Evolutionary conservation across 2,113 vertebrate species (phyloP), one percentile per base, ranked within the genome.

Genomic region (Paedocypris sp.): DNA sequence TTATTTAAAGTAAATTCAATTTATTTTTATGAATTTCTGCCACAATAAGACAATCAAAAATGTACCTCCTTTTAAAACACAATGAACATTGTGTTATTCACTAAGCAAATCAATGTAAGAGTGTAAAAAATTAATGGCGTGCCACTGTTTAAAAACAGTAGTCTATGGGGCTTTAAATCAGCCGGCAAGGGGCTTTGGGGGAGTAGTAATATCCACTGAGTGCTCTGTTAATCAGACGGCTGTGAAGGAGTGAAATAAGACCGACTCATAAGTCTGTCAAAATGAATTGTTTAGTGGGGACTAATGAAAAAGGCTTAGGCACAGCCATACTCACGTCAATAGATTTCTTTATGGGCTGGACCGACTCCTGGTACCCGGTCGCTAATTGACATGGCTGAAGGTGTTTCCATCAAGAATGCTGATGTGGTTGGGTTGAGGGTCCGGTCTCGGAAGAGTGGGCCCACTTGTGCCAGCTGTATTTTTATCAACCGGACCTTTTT

Each of bases 71-170:
- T 35, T 16, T 52, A 71, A 65, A 59, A 72, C 74, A 76, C 72
- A 62, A 69, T 63, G 65, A 59, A 60, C 36, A 64, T 63, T 72
- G 69, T 76, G 72, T 58, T 62, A 53, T 60, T 46, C 60, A 59
- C 71, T 75, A 73, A 75, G 77, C 73, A 75, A 80, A 79, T 81
- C 76, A 77, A 76, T 81, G 73, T 71, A 64, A 63, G 28, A 70
- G 64, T 71, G 61, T 78, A 77, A 77, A 77, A 72, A 75, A 73
- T 71, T 76, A 76, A 80, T 80, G 75, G 71, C 71, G 70, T 78
- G 73, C 69, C 43, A 51, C 70, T 71, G 74, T 74, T 80, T 69
- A 53, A 74, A 70, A 70, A 49, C 46, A 41, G 65, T 72, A 67
- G 71, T 68, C 58, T 42, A 65, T 42, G 6, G 60, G 49, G 68